These are phyloP conservation scores for Terrapene triunguis DNA, from an alignment of 2,113 vertebrate genomes.

Conservation along the genomic window DNA sequence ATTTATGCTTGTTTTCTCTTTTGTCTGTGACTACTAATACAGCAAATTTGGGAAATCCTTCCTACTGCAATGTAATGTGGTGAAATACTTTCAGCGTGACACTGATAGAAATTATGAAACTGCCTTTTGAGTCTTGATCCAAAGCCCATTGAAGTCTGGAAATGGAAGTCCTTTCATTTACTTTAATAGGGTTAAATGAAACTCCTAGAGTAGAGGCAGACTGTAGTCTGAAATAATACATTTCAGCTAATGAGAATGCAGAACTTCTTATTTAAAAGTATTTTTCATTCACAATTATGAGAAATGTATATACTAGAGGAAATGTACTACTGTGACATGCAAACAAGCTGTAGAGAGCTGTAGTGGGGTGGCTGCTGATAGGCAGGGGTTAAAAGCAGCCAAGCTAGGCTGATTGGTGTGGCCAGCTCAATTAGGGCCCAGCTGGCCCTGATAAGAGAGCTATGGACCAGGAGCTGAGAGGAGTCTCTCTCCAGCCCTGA, in stretches of 20 bases:
- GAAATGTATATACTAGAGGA: not conserved
- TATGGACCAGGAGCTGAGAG: too few relatives aligned
- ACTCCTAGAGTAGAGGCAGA: not conserved
- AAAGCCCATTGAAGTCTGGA: not conserved
- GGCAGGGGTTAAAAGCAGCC: too few relatives aligned
- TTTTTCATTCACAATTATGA: not conserved
- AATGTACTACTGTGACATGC: not conserved
- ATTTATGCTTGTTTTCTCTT: not conserved
- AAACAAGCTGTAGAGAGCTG: not conserved
- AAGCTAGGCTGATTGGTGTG: too few relatives aligned
- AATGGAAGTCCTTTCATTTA: not conserved
- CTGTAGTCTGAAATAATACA: not conserved
- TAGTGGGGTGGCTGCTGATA: too few relatives aligned
- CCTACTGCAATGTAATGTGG: not conserved
- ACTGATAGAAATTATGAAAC: not conserved
- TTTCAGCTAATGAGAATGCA: not conserved
- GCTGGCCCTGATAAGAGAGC: too few relatives aligned
- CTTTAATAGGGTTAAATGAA: not conserved
- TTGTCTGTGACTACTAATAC: not conserved
- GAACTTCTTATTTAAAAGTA: not conserved
- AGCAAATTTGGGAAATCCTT: not conserved
- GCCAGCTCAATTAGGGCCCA: too few relatives aligned
- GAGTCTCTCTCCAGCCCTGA: too few relatives aligned
- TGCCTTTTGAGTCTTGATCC: not conserved
- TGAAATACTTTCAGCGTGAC: not conserved